Evolutionary conservation across 2,113 vertebrate species (phyloP).

Genomic region (Nestor notabilis): DNA sequence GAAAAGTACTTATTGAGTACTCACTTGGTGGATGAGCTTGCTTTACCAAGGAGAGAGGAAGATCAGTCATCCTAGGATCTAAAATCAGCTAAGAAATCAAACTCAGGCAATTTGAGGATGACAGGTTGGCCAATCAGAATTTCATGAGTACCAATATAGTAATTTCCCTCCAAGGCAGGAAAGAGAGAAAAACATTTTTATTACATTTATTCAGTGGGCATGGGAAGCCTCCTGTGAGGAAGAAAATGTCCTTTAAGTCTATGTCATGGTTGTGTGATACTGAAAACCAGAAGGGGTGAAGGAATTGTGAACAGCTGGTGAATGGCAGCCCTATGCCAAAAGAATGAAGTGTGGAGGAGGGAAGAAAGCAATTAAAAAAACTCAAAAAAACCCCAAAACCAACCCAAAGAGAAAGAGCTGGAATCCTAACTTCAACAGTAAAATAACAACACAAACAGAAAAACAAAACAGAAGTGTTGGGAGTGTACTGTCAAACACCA

Average conservation of each 20-base stretch:
- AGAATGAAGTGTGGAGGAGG: constrained; percentile 13
- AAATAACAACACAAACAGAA: not conserved
- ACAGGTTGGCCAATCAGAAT: not conserved
- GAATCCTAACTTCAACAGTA: not conserved
- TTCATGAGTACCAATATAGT: not conserved
- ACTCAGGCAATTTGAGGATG: not conserved
- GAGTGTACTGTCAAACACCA: not conserved
- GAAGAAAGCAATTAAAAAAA: not conserved
- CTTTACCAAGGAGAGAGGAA: not conserved
- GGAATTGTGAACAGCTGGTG: constrained; percentile 68
- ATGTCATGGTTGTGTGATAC: not conserved
- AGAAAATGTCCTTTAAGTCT: constrained; percentile 19
- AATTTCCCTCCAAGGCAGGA: not conserved
- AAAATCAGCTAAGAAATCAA: not conserved
- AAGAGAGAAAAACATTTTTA: not conserved
- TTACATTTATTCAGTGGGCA: not conserved
- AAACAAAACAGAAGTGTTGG: constrained; percentile 4
- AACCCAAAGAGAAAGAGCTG: not conserved
- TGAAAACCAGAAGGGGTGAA: constrained; percentile 47
- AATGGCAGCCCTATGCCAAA: constrained; percentile 39
- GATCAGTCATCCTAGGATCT: not conserved
- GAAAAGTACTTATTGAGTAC: not conserved
- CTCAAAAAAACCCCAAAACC: not conserved
- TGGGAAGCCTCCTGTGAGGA: not conserved
- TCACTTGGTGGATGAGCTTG: not conserved